These are phyloP conservation scores for Drosophila histrio DNA, from an alignment of 2,888 invertebrate species.

Conservation along the genomic window DNA sequence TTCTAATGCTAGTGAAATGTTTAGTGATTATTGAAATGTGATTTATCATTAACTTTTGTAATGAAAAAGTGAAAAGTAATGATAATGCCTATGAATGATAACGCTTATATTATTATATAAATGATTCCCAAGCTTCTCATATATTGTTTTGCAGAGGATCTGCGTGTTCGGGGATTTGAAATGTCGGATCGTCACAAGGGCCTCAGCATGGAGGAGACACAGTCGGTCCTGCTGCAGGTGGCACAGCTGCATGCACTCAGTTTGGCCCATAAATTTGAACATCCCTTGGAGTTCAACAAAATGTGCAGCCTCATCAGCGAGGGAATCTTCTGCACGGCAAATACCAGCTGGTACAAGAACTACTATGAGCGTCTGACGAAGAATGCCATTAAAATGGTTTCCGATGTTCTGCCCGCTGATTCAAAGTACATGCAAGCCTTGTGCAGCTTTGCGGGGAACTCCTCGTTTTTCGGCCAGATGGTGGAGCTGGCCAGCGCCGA, in stretches of 20 bases:
- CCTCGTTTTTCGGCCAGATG: conserved; percentile 89
- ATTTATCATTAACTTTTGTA: no score
- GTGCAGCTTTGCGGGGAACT: conserved; percentile 86
- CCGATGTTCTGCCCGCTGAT: conserved; percentile 81
- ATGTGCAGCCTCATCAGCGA: conserved; percentile 83
- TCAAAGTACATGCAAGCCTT: conserved; percentile 87
- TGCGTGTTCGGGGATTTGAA: conserved; percentile 86
- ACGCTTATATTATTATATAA: background rate
- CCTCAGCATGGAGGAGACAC: conserved; percentile 86
- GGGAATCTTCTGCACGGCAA: conserved; percentile 88
- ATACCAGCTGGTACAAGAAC: conserved; percentile 88
- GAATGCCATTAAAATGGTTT: conserved; percentile 88
- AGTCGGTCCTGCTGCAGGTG: conserved; percentile 86
- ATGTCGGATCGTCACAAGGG: conserved; percentile 88
- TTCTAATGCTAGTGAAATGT: no score
- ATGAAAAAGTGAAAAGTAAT: no score
- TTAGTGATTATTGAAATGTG: no score
- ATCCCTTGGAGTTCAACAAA: conserved; percentile 86
- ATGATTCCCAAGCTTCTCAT: background rate
- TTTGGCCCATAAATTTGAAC: conserved; percentile 87
- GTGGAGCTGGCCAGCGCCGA: conserved; percentile 87
- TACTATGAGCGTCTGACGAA: conserved; percentile 88
- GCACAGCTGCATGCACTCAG: conserved; percentile 88
- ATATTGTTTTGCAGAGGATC: conserved; percentile 85
- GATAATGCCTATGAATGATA: no score